phyloP scores from a whole-genome alignment of 2,888 invertebrate genomes.

The Tinea trinotella region DNA sequence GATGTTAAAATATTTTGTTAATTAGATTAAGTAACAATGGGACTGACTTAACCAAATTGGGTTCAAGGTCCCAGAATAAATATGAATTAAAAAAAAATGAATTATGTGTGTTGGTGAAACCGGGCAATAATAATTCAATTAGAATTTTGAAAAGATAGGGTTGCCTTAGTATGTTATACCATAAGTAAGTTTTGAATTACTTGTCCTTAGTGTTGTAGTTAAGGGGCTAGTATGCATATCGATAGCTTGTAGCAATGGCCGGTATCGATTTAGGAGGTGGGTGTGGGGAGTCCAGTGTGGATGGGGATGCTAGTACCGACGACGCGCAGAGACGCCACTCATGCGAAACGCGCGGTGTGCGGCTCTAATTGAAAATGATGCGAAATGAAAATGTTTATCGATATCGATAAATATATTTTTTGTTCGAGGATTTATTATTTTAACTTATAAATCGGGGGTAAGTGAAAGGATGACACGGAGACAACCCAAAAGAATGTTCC shows the following conservation, averaged over 20 bases:
- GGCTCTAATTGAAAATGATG: constrained; percentile 60
- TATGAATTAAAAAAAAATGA: too few species aligned
- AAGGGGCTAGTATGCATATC: constrained; percentile 19
- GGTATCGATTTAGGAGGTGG: constrained; percentile 47
- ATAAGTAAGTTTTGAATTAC: background rate
- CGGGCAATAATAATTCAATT: too few species aligned
- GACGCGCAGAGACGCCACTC: constrained; percentile 60
- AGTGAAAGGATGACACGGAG: too few species aligned
- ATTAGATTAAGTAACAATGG: too few species aligned
- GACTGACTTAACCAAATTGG: too few species aligned
- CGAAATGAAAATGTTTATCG: constrained; percentile 34
- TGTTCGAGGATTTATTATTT: too few species aligned
- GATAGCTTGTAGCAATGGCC: constrained; percentile 29
- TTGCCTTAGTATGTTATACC: background rate
- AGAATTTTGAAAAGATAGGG: background rate
- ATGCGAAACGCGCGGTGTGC: constrained; percentile 51
- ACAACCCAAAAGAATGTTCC: too few species aligned
- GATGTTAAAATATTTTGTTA: too few species aligned
- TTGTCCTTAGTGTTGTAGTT: constrained; percentile 19
- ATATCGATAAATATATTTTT: constrained; percentile 26
- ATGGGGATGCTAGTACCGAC: constrained; percentile 31
- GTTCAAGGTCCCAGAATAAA: too few species aligned
- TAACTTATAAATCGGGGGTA: too few species aligned
- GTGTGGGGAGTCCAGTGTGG: constrained; percentile 19
- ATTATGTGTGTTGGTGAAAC: too few species aligned